Evolutionary conservation across 1,140 invertebrate genomes (phyloP), one percentile per base, ranked within the genome.

Genomic region (Drosophila tani): DNA sequence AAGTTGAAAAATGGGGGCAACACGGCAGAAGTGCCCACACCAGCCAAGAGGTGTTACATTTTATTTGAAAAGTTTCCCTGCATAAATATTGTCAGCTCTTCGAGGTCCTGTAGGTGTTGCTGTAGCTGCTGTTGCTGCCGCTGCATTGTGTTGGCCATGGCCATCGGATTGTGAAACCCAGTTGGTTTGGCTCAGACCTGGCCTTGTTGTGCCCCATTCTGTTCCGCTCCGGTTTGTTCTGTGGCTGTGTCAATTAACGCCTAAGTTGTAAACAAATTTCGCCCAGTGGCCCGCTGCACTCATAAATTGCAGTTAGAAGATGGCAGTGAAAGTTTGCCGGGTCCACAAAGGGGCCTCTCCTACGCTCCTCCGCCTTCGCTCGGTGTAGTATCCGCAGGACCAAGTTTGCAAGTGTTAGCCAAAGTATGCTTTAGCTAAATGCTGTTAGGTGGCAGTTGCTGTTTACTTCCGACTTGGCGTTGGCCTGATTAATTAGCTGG

Each of bases 261-360:
- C 85, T 79, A 88, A 88, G 85, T 90, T 88, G 85, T 91, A 91
- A 90, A 90, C 85, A 82, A 90, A 90, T 90, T 90, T 84, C 55
- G 74, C 73, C 69, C 69, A 75, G 77, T 88, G 71, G 84, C 78
- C 63, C 81, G 73, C 50, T 90, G 85, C 84, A 84, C 85, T 88
- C 84, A 88, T 88, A 88, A 88, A 88, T 88, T 76, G 85, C 81
- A 88, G 85, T 88, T 88, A 88, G 81, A 67, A 69, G 70, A 60
- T 35, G 58, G 46, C 71, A 78, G 74, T 59, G 75, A 78, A 78
- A 78, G 56, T 78, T 78, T 77, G 63, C 74, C 29, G 8, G 41
- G 43, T 57, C 17, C 75, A 76, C 75, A 41, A 53, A 71, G 46
- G 19, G 46, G 19, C 40, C n/a, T 40, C 19, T 32, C 29, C 40